A percentile compares a stretch with the other conserved stretches of the same genome.
Evolutionary conservation across 2,888 invertebrate species (phyloP).

Genomic region (Leptinotarsa peninsularis): DNA sequence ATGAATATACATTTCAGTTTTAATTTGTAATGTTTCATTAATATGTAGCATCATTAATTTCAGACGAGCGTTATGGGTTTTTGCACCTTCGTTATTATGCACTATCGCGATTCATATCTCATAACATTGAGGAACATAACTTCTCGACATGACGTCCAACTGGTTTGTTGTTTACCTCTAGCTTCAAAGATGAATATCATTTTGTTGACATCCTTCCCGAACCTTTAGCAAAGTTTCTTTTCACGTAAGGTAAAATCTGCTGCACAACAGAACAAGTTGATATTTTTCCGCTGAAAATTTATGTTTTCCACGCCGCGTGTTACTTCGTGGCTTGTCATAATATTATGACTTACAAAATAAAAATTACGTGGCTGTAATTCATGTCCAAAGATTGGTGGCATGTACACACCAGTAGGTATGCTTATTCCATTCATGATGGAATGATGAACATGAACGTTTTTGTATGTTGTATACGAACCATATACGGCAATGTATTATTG

Average conservation of each 20-base stretch:
- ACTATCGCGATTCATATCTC: background rate
- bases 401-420: background rate
- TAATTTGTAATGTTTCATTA: background rate
- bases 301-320: conserved; percentile 12
- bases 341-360: background rate
- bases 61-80: background rate
- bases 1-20: too few relatives aligned
- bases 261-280: background rate
- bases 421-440: background rate
- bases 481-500: background rate
- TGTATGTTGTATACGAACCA: background rate
- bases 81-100: background rate
- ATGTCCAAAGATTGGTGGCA: background rate
- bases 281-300: background rate
- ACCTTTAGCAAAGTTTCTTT: background rate
- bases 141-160: conserved; percentile 5
- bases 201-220: conserved; percentile 1
- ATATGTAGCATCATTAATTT: background rate
- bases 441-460: background rate
- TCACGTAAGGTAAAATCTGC: background rate
- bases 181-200: conserved; percentile 2
- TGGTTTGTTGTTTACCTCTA: conserved; percentile 10
- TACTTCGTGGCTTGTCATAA: conserved; percentile 9
- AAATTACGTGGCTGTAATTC: background rate
- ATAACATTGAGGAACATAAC: background rate